phyloP scores from a whole-genome alignment of 2,113 vertebrate species.

The Hippolais icterina region DNA sequence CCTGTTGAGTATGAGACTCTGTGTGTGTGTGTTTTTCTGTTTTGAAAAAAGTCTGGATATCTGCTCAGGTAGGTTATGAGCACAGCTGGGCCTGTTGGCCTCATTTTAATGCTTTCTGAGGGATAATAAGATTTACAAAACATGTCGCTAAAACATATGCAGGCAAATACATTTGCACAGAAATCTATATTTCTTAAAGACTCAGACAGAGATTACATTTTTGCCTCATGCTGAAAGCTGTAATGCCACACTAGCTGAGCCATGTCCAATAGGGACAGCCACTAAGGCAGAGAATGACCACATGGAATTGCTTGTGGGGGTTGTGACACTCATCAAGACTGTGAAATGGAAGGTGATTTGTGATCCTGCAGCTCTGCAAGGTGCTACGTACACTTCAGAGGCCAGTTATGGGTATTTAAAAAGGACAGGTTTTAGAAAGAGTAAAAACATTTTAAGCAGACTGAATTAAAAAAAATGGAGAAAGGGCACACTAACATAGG shows the following conservation, averaged over 20 bases:
- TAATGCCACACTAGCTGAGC: background rate
- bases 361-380: background rate
- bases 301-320: background rate
- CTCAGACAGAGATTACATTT: background rate
- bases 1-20: background rate
- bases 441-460: background rate
- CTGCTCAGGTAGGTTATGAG: conserved; percentile 51
- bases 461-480: background rate
- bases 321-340: background rate
- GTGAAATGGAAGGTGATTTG: background rate
- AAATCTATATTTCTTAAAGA: conserved; percentile 14
- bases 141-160: conserved; percentile 5
- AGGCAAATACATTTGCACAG: background rate
- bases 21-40: background rate
- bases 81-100: conserved; percentile 29
- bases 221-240: background rate
- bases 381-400: background rate
- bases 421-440: background rate
- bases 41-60: conserved; percentile 10
- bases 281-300: background rate
- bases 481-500: background rate
- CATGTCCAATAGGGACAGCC: background rate
- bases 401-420: background rate
- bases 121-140: conserved; percentile 55
- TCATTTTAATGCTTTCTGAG: conserved; percentile 52